Evolutionary conservation across 2,888 invertebrate species (phyloP).

Genomic region (Lithophane ornitopus): DNA sequence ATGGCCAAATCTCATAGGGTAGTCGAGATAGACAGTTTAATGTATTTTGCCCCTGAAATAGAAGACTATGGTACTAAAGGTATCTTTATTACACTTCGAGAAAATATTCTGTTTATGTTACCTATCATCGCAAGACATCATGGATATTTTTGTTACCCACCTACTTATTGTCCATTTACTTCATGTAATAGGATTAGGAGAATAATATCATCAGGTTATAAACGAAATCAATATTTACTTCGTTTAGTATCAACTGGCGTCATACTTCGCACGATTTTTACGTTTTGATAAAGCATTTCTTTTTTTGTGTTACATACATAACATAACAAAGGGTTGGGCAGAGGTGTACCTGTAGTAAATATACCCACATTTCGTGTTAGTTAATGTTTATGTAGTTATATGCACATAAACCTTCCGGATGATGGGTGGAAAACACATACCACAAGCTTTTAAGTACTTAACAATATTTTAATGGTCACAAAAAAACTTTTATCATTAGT

Average conservation of each 20-base stretch:
- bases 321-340: too few species aligned
- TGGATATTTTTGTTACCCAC: too few species aligned
- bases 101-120: not conserved
- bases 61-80: not conserved
- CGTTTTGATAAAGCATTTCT: too few species aligned
- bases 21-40: not conserved
- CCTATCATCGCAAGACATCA: not conserved
- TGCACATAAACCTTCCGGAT: not conserved
- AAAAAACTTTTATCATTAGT: constrained; percentile 32
- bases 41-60: not conserved
- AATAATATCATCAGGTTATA: not conserved
- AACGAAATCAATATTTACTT: constrained; percentile 1
- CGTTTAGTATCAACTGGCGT: not conserved
- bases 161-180: not conserved
- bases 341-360: too few species aligned
- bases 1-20: not conserved
- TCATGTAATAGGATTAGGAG: constrained; percentile 4
- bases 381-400: too few species aligned
- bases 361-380: too few species aligned
- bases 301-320: too few species aligned
- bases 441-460: not conserved
- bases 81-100: not conserved
- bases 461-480: constrained; percentile 11
- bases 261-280: not conserved
- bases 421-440: not conserved